These are phyloP conservation scores for Cerastis rubricosa DNA, from an alignment of 2,888 invertebrate species.

Conservation along the genomic window DNA sequence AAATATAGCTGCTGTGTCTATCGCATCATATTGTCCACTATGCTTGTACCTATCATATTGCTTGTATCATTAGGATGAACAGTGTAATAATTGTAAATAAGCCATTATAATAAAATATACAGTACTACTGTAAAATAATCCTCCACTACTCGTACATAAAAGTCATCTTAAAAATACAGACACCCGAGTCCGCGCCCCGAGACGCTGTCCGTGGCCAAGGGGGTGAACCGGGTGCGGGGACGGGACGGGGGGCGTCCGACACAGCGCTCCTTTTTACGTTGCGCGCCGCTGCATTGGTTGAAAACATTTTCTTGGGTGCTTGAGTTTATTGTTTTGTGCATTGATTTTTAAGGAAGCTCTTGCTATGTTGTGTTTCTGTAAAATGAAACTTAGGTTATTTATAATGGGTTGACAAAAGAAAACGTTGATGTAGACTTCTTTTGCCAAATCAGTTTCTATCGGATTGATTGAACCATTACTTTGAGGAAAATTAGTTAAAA, in stretches of 20 bases:
- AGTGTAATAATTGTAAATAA: no score
- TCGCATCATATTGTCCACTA: no score
- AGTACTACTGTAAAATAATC: background rate
- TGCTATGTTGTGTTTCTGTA: background rate
- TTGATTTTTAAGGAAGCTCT: background rate
- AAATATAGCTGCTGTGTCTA: background rate
- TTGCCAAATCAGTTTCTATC: background rate
- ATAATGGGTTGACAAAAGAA: background rate
- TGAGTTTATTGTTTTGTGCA: slow-evolving; percentile 5
- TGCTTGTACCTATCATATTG: no score
- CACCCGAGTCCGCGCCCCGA: slow-evolving; percentile 76
- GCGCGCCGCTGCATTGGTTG: slow-evolving; percentile 75
- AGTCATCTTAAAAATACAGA: slow-evolving; percentile 48
- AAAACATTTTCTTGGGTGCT: slow-evolving; percentile 76
- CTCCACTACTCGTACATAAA: slow-evolving; percentile 28
- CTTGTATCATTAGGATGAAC: no score
- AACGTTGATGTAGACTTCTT: background rate
- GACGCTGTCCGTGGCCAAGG: slow-evolving; percentile 81
- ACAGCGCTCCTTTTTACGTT: slow-evolving; percentile 90
- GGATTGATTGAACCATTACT: background rate
- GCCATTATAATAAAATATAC: no score
- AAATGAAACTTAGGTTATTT: background rate
- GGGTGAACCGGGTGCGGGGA: slow-evolving; percentile 58
- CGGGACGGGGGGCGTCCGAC: slow-evolving; percentile 83
- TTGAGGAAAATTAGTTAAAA: background rate